Base-by-base conservation (phyloP, 2,888 invertebrate genomes). In the Dyspetes luteomarginatus region DNA sequence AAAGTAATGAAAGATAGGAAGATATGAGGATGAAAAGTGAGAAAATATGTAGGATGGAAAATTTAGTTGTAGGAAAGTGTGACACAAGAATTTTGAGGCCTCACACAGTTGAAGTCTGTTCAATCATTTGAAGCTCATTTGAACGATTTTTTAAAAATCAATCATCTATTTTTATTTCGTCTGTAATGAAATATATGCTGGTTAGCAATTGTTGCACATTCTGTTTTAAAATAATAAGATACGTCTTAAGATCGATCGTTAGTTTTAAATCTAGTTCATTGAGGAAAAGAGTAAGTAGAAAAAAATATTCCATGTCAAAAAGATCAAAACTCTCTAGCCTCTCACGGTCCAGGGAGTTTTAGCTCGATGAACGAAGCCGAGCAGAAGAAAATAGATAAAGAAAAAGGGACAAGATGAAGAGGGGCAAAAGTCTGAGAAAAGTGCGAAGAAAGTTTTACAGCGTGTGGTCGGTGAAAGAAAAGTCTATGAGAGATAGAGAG, bases 361-460 rank as follows among this genome's bases (percentile, higher is more conserved):
- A 17, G 56, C 19, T 45, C 24, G 45, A n/a, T n/a, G 48, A 45
- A 45, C 17, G 56, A 67, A 56, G 24, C 74, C 43, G 55, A 74
- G 74, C 36, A 65, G 65, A 74, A 74, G 22, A 56, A 67, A 56
- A 30, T 36, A 67, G 74, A 74, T 74, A 62, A 72, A 17, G 60
- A 7, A 9, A 17, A 5, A 45, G 56, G 24, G 52, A 45, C n/a
- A 56, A 55, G 28, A 26, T 17, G 17, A 19, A 5, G 56, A 43
- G 26, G 55, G 28, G 41, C 30, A 58, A 68, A 79, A 62, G 56
- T 26, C 19, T 36, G 48, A 19, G 41, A 65, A 56, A 43, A 48
- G 48, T 48, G 48, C 5, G 7, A 48, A 74, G 48, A 69, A 58
- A 52, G 52, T 74, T 74, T 74, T 45, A 45, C 30, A 45, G 36